Conservation (phyloP, 2,888 invertebrate species). For the Drosophila birchii region DNA sequence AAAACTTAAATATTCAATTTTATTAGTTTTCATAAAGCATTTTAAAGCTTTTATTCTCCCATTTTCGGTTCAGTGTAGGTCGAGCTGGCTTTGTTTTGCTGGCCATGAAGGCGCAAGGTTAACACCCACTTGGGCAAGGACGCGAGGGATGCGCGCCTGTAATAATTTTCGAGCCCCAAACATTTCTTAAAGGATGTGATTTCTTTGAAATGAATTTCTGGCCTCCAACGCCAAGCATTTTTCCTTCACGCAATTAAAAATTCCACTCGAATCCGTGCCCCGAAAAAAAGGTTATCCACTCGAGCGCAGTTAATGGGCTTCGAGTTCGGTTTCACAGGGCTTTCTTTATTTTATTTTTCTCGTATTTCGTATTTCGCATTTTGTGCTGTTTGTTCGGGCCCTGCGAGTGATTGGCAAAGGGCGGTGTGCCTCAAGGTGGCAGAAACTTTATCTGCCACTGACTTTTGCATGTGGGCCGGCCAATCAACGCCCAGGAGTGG, state of each 20-base stretch:
- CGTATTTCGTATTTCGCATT: slow-evolving; percentile 1
- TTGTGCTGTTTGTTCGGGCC: slow-evolving; percentile 23
- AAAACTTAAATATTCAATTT: too few species aligned
- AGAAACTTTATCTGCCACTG: slow-evolving; percentile 54
- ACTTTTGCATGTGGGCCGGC: slow-evolving; percentile 58
- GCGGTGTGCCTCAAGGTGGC: slow-evolving; percentile 49
- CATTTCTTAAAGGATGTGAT: slow-evolving; percentile 50
- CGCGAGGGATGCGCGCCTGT: slow-evolving; percentile 41
- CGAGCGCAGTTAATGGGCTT: slow-evolving; percentile 71
- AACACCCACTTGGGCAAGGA: slow-evolving; percentile 41
- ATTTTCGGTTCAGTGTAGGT: slow-evolving; percentile 10
- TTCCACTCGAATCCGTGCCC: slow-evolving; percentile 31
- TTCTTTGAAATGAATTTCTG: slow-evolving; percentile 53
- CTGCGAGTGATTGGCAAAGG: slow-evolving; percentile 66
- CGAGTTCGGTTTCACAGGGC: slow-evolving; percentile 45
- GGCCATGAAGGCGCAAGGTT: slow-evolving; percentile 43
- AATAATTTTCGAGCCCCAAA: slow-evolving; percentile 54
- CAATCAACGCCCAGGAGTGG: slow-evolving; percentile 57
- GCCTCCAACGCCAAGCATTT: slow-evolving; percentile 13
- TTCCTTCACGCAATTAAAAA: slow-evolving; percentile 55
- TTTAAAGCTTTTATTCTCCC: too few species aligned
- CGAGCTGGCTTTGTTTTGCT: slow-evolving; percentile 26
- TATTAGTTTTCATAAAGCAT: too few species aligned
- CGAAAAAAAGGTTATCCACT: slow-evolving; percentile 60
- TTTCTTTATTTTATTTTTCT: slow-evolving; percentile 47